Base-by-base conservation (phyloP, 2,797 vertebrate genomes). In the Valencia hispanica region DNA sequence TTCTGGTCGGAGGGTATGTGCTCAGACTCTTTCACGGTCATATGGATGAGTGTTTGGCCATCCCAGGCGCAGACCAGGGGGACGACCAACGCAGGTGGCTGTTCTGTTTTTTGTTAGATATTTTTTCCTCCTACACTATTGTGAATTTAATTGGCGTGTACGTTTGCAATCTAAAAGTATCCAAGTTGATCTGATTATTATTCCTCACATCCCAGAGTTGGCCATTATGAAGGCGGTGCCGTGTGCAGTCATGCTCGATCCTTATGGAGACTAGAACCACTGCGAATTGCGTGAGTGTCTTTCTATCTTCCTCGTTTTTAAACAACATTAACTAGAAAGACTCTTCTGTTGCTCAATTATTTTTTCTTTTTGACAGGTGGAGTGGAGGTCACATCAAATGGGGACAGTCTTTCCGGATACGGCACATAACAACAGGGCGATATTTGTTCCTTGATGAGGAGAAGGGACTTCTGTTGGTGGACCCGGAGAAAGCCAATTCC, bases 11-110 rank as follows among this genome's bases (percentile, higher is more conserved):
- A 15, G 97, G 97, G 7, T 96, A 99, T 0, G 97, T 99, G 68
- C 94, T 98, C 70, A 94, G 97, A 32, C 94, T 99, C 27, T 99
- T 97, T 84, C 97, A 98, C 0, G 97, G 97, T 53, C 97, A 99
- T 89, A 99, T 99, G 97, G 97, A 98, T 1, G 97, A 99, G 84
- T 98, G 97, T 89, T 88, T 99, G 86, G 96, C 97, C 47, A 97
- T 97, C 73, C 95, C 97, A 45, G 93, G 94, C 45, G 95, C 96
- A 34, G 97, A 99, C 65, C 96, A 96, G 85, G 97, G 97, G 3
- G 97, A 97, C 0, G 97, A 98, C 86, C 97, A 97, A 82, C 96
- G 96, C 93, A 96, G 96, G 97, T 98, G 78, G 84, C 15, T 30
- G 27, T 2, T 0, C 4, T 14, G n/a, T 22, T 50, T 50, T 18